These are phyloP conservation scores for Harlomillsia oculata DNA, from an alignment of 1,140 invertebrate genomes.

Conservation along the genomic window DNA sequence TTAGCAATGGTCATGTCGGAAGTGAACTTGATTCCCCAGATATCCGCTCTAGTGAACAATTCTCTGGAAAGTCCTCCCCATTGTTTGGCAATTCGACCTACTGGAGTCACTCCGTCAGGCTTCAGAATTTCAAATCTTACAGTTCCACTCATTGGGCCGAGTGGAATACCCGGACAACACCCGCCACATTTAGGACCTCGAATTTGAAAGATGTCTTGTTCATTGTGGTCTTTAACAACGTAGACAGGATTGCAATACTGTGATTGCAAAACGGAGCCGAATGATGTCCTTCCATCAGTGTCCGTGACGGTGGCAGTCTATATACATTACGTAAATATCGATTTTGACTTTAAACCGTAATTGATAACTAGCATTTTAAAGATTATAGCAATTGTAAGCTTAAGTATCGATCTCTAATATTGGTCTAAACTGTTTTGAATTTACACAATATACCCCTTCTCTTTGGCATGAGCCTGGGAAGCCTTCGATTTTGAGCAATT, in stretches of 20 bases:
- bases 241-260: slow-evolving; percentile 4
- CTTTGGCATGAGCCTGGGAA: slow-evolving; percentile 9
- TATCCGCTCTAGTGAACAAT: slow-evolving; percentile 22
- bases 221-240: slow-evolving; percentile 6
- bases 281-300: slow-evolving; percentile 10
- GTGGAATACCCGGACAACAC: slow-evolving; percentile 7
- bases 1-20: slow-evolving; percentile 13
- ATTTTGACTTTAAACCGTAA: not conserved
- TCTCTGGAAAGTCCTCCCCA: slow-evolving; percentile 22
- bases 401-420: not conserved
- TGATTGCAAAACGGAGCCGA: slow-evolving; percentile 10
- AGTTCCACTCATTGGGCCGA: not conserved
- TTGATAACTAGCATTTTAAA: not conserved
- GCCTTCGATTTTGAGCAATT: slow-evolving; percentile 17
- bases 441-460: slow-evolving; percentile 5
- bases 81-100: slow-evolving; percentile 20
- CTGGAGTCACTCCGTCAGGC: not conserved
- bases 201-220: slow-evolving; percentile 16
- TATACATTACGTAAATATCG: not conserved
- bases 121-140: slow-evolving; percentile 10
- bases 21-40: slow-evolving; percentile 21
- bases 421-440: not conserved
- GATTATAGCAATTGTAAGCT: not conserved
- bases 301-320: slow-evolving; percentile 3
- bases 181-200: slow-evolving; percentile 6